Evolutionary conservation across 2,113 vertebrate genomes (phyloP).

Genomic region (Phyllostomus discolor): DNA sequence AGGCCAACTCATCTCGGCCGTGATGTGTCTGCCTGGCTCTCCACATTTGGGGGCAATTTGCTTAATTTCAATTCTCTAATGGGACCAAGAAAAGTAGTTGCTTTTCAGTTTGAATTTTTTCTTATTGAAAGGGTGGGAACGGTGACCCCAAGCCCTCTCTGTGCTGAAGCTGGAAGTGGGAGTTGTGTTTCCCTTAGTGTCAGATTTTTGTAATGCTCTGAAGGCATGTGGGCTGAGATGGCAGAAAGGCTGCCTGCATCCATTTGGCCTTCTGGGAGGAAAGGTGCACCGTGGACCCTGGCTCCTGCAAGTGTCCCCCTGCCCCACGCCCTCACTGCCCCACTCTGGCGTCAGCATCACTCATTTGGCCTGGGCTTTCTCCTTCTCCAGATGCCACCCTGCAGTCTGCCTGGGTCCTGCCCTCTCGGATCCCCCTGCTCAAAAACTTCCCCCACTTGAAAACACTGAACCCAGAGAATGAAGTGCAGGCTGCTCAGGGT

Average conservation of each 20-base stretch:
- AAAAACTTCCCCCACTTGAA: background rate
- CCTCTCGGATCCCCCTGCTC: background rate
- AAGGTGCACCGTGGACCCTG: background rate
- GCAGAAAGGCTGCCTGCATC: slow-evolving; percentile 84
- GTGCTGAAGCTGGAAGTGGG: background rate
- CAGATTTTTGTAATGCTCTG: slow-evolving; percentile 71
- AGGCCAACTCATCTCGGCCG: background rate
- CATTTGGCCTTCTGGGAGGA: slow-evolving; percentile 82
- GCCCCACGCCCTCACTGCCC: background rate
- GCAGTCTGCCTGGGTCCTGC: background rate
- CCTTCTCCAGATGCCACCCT: background rate
- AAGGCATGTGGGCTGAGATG: slow-evolving; percentile 84
- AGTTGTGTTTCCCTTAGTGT: slow-evolving; percentile 66
- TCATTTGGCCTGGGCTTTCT: background rate
- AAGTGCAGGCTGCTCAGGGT: background rate
- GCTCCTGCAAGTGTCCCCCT: background rate
- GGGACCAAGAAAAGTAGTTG: background rate
- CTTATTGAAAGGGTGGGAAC: background rate
- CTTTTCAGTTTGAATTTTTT: background rate
- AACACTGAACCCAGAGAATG: background rate
- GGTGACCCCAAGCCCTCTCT: background rate
- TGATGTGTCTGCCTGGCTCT: slow-evolving; percentile 72
- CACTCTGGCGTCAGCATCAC: background rate
- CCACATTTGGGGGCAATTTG: background rate
- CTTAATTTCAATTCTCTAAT: background rate